Evolutionary conservation across 2,113 vertebrate genomes (phyloP).

Genomic region (Tympanuchus pallidicinctus): DNA sequence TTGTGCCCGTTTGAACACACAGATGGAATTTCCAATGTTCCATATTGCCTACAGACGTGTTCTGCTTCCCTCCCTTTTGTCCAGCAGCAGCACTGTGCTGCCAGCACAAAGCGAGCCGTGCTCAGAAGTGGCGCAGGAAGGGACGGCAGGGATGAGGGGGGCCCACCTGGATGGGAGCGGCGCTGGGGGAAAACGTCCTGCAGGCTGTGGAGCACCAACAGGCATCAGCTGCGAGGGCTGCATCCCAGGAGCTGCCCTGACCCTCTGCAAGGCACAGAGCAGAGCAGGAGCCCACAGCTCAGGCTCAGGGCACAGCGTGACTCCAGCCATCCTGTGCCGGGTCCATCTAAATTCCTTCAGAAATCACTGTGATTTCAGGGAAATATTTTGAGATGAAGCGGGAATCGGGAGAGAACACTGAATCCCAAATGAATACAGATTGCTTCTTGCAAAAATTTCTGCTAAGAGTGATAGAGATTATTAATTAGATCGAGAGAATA

Average conservation of each 20-base stretch:
- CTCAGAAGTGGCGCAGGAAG: not conserved
- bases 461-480: not conserved
- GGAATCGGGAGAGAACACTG: not conserved
- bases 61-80: not conserved
- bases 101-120: not conserved
- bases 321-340: not conserved
- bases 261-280: no score
- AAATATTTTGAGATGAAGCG: not conserved
- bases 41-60: not conserved
- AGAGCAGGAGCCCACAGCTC: no score
- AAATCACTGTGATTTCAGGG: not conserved
- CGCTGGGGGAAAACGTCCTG: no score
- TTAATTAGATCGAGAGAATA: not conserved
- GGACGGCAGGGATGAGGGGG: fast-evolving
- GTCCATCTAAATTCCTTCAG: not conserved
- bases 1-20: not conserved
- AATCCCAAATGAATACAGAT: not conserved
- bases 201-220: no score
- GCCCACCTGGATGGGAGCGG: no score
- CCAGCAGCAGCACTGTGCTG: not conserved
- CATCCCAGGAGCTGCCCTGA: no score
- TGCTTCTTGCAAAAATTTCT: not conserved
- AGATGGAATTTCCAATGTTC: not conserved
- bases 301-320: not conserved
- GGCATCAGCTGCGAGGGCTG: no score